Percentiles rank a stretch among this genome's conserved stretches.
Conservation (phyloP, 1,140 invertebrate species). For the Calephelis nemesis region DNA sequence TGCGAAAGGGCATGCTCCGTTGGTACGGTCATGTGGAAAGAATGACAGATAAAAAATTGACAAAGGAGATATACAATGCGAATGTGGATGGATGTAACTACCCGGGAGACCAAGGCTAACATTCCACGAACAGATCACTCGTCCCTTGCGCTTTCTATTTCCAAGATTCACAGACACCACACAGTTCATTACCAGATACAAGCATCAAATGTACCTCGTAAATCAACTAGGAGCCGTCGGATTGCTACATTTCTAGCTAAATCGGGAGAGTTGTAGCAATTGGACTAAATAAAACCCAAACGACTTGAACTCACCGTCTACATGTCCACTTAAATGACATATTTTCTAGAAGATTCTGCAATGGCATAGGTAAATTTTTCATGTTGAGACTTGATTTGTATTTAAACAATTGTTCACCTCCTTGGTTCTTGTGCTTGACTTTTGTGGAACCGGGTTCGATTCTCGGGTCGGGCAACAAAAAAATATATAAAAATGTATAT, state of each 20-base stretch:
- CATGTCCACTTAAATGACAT: neutral
- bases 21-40: too few species aligned
- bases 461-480: too few species aligned
- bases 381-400: neutral
- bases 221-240: neutral
- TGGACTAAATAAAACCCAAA: conserved; percentile 6
- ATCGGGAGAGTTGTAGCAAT: neutral
- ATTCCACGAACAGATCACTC: too few species aligned
- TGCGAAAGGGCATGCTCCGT: too few species aligned
- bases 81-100: too few species aligned
- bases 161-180: neutral
- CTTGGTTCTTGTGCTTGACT: too few species aligned
- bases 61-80: too few species aligned
- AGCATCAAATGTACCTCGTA: conserved; percentile 7
- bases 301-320: neutral
- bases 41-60: too few species aligned
- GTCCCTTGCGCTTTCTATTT: neutral
- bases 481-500: too few species aligned
- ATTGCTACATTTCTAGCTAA: conserved; percentile 16
- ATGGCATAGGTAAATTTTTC: neutral
- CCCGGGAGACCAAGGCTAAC: too few species aligned
- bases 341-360: neutral
- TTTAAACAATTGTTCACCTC: neutral
- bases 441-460: too few species aligned
- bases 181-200: conserved; percentile 2